Evolutionary conservation across 1,140 invertebrate species (phyloP).

Genomic region (Elymnias hypermnestra): DNA sequence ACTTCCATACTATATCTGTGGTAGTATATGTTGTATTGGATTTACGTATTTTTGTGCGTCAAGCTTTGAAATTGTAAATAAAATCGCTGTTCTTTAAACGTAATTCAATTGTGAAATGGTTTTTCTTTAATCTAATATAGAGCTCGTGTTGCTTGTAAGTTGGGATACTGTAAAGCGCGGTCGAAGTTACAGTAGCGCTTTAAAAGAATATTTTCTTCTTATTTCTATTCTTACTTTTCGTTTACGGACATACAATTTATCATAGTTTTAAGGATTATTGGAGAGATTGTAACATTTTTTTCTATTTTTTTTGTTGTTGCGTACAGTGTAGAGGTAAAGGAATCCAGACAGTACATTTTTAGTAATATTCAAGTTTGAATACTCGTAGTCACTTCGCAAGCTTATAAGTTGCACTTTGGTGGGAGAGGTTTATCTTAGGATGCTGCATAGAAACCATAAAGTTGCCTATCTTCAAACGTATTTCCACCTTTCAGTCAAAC

Average conservation of each 20-base stretch:
- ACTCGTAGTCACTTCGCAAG: no score
- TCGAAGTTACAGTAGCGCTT: constrained; percentile 3
- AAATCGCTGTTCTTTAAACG: constrained; percentile 35
- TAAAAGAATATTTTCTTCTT: not conserved
- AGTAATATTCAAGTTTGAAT: no score
- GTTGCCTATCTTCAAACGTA: no score
- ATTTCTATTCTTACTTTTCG: not conserved
- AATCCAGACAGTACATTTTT: no score
- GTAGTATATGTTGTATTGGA: constrained; percentile 33
- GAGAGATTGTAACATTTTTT: not conserved
- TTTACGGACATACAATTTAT: not conserved
- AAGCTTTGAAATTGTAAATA: constrained; percentile 62
- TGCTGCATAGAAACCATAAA: no score
- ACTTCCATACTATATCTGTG: constrained; percentile 35
- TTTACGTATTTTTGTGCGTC: constrained; percentile 45
- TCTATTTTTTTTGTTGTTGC: not conserved
- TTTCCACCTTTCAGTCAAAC: no score
- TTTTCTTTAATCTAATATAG: constrained; percentile 37
- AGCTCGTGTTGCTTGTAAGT: constrained; percentile 39
- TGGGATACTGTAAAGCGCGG: constrained; percentile 32
- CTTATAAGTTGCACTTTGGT: no score
- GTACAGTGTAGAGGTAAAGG: no score
- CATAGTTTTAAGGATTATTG: not conserved
- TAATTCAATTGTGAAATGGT: constrained; percentile 33
- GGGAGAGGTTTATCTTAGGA: no score